These are phyloP conservation scores for Adelges cooleyi DNA, from an alignment of 1,140 invertebrate genomes.

Conservation along the genomic window DNA sequence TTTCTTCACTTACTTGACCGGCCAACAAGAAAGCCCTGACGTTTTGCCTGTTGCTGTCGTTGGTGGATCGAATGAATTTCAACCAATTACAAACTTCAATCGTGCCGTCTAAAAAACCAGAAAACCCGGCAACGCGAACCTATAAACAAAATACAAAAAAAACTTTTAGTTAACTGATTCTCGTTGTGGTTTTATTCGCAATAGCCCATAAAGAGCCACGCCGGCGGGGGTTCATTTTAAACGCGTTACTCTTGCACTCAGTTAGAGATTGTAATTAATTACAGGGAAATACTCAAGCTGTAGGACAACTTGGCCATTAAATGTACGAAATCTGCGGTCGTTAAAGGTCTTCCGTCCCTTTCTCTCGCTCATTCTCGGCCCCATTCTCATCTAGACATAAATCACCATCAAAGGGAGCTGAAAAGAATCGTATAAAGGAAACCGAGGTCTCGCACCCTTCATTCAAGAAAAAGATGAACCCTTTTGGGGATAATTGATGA, in stretches of 20 bases:
- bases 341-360: constrained; percentile 5
- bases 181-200: not conserved
- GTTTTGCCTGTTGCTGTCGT: constrained; percentile 55
- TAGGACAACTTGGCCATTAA: constrained; percentile 22
- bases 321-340: constrained; percentile 12
- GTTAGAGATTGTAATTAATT: constrained; percentile 9
- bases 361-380: not conserved
- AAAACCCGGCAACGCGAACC: constrained; percentile 55
- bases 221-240: not conserved
- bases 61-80: constrained; percentile 57
- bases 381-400: constrained; percentile 9
- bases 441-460: constrained; percentile 11
- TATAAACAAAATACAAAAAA: constrained; percentile 39
- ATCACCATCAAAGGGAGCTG: constrained; percentile 15
- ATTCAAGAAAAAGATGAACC: constrained; percentile 26
- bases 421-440: constrained; percentile 20
- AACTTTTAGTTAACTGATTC: not conserved
- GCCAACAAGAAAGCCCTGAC: constrained; percentile 52
- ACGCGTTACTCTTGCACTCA: not conserved
- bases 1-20: constrained; percentile 56
- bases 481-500: constrained; percentile 24
- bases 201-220: not conserved
- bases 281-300: not conserved
- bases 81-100: constrained; percentile 64
- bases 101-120: constrained; percentile 66